Evolutionary conservation across 2,797 vertebrate species (phyloP), one percentile per base, ranked within the genome.

Genomic region (Melanotaenia parkinsoni): DNA sequence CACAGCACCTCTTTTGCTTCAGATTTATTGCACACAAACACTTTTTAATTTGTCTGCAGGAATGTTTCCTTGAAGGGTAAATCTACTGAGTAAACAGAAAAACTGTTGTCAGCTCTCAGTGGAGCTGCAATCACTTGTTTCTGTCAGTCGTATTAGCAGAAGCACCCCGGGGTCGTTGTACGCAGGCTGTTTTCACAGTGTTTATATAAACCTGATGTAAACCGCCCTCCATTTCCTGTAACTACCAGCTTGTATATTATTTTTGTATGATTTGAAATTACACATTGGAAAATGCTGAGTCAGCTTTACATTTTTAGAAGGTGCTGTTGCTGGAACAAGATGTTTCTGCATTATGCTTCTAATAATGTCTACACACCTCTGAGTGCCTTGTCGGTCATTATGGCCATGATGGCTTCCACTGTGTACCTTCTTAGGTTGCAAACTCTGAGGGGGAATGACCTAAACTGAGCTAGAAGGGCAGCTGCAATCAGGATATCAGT

Each of bases 111-210:
- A 50, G 70, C 37, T 28, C 50, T 68, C 64, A 61, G 63, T 51
- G 58, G 53, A 67, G 63, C 82, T 79, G 62, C 72, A 64, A 35
- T 67, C 77, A 76, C 26, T 22, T 67, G 73, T 80, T 81, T 79
- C 63, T 67, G 74, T 86, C 70, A 76, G 74, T 90, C 88, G 92
- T 69, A 78, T 93, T 77, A 85, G 81, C 43, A 32, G 18, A 56
- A 58, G 63, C 66, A 43, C 71, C 51, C 9, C 57, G 1, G 35
- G 82, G 83, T 78, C 75, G 14, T 47, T 40, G 71, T 47, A 37
- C 70, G 9, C 76, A 26, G 66, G 67, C 69, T 79, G 77, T 58
- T 85, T 73, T 68, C 79, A 53, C 75, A 33, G 26, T 86, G 83
- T 90, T 84, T 73, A 77, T 80, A 82, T 57, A 60, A 76, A 86